Conservation (phyloP, 2,113 vertebrate species). For the Scomber colias region DNA sequence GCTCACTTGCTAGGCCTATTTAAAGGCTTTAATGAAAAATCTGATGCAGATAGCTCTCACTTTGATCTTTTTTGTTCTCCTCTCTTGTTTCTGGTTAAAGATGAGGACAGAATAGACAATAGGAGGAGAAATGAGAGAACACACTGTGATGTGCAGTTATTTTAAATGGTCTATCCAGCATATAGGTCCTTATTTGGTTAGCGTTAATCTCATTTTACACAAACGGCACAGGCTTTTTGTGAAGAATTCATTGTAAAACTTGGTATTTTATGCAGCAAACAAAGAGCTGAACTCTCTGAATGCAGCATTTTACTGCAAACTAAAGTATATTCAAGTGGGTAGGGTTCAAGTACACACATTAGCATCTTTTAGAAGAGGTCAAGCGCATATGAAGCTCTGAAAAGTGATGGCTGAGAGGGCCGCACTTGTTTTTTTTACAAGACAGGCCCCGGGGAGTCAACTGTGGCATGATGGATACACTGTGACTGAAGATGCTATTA, state of each 20-base stretch:
- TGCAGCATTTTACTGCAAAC: background rate
- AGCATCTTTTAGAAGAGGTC: slow-evolving; percentile 70
- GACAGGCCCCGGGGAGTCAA: slow-evolving; percentile 65
- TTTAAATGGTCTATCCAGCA: background rate
- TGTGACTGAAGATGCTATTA: slow-evolving; percentile 62
- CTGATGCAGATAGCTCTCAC: background rate
- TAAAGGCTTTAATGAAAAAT: slow-evolving; percentile 62
- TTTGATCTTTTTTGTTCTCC: slow-evolving; percentile 33
- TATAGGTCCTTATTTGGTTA: slow-evolving; percentile 12
- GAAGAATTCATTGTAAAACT: slow-evolving; percentile 4
- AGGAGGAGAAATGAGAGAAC: background rate
- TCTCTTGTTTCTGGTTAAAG: slow-evolving; percentile 22
- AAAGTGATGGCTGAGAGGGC: slow-evolving; percentile 54
- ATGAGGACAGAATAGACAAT: background rate
- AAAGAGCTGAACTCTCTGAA: slow-evolving; percentile 6
- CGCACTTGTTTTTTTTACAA: slow-evolving; percentile 50
- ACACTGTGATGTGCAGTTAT: slow-evolving; percentile 1
- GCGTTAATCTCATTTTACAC: background rate
- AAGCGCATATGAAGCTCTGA: slow-evolving; percentile 57
- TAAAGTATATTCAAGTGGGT: slow-evolving; percentile 42
- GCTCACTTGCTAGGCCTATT: slow-evolving; percentile 43
- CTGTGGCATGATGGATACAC: slow-evolving; percentile 69
- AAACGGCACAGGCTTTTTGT: background rate
- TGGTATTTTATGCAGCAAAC: slow-evolving; percentile 1
- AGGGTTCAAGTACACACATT: slow-evolving; percentile 53